phyloP scores from a whole-genome alignment of 1,140 invertebrate genomes.

The Macrostomum lignano region DNA sequence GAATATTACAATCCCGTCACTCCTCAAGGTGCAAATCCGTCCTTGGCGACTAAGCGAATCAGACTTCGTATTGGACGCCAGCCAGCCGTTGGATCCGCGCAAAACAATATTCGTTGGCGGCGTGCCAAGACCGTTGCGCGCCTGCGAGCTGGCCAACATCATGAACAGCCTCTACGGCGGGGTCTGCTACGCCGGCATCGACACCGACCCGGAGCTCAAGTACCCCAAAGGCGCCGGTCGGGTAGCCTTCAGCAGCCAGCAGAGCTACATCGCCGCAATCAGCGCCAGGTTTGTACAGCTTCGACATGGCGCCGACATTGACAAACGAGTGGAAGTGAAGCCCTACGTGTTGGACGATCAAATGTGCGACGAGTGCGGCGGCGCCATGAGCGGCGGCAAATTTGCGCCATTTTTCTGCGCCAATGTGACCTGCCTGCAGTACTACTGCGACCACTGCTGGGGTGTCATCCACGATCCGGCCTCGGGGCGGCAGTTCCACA shows the following conservation, averaged over 20 bases:
- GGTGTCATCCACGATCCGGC: conserved; percentile 83
- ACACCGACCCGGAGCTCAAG: conserved; percentile 93
- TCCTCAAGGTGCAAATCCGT: conserved; percentile 56
- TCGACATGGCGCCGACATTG: conserved; percentile 71
- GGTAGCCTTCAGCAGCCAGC: conserved; percentile 92
- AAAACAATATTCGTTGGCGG: conserved; percentile 98
- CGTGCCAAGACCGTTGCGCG: conserved; percentile 82
- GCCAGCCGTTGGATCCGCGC: conserved; percentile 75
- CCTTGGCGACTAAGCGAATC: conserved; percentile 90
- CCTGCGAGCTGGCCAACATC: conserved; percentile 74
- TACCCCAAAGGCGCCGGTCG: conserved; percentile 96
- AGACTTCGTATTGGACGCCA: conserved; percentile 84
- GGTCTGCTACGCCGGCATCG: conserved; percentile 94
- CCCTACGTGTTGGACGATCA: conserved; percentile 96
- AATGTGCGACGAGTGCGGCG: conserved; percentile 97
- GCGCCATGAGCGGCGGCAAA: conserved; percentile 73
- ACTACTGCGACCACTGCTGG: conserved; percentile 98
- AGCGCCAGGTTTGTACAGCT: conserved; percentile 89
- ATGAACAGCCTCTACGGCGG: conserved; percentile 93
- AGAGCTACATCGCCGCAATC: conserved; percentile 94
- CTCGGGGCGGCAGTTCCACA: conserved; percentile 83
- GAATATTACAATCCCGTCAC: no score
- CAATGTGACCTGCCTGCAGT: conserved; percentile 89
- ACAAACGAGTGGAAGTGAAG: conserved; percentile 91
- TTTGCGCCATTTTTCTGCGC: conserved; percentile 98